These are phyloP conservation scores for Lagria hirta DNA, from an alignment of 2,888 invertebrate genomes.

Conservation along the genomic window DNA sequence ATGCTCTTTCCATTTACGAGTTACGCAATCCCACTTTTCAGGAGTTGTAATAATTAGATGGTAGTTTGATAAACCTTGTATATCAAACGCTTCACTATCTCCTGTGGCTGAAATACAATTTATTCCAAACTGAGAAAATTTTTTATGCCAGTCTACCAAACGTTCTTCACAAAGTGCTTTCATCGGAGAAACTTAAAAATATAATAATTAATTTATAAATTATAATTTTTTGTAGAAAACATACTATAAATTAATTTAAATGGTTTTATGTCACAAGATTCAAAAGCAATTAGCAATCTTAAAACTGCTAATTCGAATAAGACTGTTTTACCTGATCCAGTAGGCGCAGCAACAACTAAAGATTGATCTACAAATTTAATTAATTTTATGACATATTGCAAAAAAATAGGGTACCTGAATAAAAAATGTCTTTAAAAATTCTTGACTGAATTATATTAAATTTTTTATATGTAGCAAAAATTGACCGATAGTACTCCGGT, in stretches of 20 bases:
- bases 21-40: slow-evolving; percentile 83
- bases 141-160: slow-evolving; percentile 69
- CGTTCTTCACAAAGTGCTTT: slow-evolving; percentile 78
- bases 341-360: slow-evolving; percentile 76
- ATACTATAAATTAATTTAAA: slow-evolving; percentile 76
- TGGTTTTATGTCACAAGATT: slow-evolving; percentile 53
- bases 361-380: slow-evolving; percentile 60
- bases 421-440: slow-evolving; percentile 67
- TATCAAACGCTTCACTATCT: slow-evolving; percentile 69
- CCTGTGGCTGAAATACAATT: slow-evolving; percentile 73
- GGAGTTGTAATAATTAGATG: slow-evolving; percentile 78
- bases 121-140: slow-evolving; percentile 65
- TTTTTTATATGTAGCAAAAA: slow-evolving; percentile 40
- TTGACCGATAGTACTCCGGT: slow-evolving; percentile 38
- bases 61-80: slow-evolving; percentile 50
- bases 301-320: slow-evolving; percentile 81
- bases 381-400: slow-evolving; percentile 3
- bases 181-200: slow-evolving; percentile 70
- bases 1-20: slow-evolving; percentile 72
- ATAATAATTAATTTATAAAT: neutral
- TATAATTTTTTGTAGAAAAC: slow-evolving; percentile 35
- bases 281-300: slow-evolving; percentile 61
- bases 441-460: slow-evolving; percentile 76
- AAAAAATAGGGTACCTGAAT: slow-evolving; percentile 57
- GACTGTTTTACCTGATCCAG: slow-evolving; percentile 81